These are phyloP conservation scores for Catamblyrhynchus diadema DNA, from an alignment of 2,797 vertebrate genomes.

Conservation along the genomic window DNA sequence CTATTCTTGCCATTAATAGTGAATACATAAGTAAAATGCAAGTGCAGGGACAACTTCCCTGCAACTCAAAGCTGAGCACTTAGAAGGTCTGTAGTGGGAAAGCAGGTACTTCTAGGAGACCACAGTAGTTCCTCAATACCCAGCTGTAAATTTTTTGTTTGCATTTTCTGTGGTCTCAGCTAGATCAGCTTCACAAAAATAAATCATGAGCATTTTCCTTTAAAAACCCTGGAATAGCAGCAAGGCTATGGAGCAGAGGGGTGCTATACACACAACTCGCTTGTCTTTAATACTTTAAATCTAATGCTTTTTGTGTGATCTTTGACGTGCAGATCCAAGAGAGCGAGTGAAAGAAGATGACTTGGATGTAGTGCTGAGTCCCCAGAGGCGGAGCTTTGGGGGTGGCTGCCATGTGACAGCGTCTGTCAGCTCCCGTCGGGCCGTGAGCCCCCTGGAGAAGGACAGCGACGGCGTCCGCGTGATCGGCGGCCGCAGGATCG, in stretches of 20 bases:
- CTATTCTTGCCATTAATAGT: fast-evolving
- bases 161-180: background rate
- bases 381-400: slow-evolving; percentile 94
- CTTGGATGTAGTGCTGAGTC: slow-evolving; percentile 93
- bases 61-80: background rate
- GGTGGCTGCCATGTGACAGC: slow-evolving; percentile 91
- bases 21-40: background rate
- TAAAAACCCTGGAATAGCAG: background rate
- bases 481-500: slow-evolving; percentile 87
- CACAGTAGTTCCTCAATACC: background rate
- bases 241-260: background rate
- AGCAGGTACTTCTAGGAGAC: background rate
- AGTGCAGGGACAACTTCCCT: background rate
- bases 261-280: fast-evolving
- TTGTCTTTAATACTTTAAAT: background rate
- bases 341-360: slow-evolving; percentile 97
- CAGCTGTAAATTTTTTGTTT: background rate
- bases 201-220: background rate
- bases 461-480: slow-evolving; percentile 88
- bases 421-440: slow-evolving; percentile 77
- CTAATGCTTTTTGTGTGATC: fast-evolving
- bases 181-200: background rate
- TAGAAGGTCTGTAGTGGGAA: background rate
- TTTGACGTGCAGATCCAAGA: slow-evolving; percentile 83
- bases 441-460: slow-evolving; percentile 91